Evolutionary conservation across 2,797 vertebrate genomes (phyloP).

Genomic region (Semaprochilodus insignis): DNA sequence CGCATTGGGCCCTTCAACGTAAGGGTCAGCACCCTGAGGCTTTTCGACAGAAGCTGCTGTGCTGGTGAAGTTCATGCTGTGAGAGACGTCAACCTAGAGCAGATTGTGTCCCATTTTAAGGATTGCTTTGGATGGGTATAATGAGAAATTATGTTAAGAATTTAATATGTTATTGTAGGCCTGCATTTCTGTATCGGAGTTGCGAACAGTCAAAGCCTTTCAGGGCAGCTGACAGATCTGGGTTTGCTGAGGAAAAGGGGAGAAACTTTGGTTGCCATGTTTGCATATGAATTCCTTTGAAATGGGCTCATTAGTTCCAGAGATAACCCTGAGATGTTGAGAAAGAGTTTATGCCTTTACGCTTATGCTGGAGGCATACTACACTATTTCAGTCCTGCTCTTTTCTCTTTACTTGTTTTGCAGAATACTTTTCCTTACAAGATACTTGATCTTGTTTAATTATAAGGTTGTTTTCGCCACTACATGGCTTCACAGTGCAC

Average conservation of each 20-base stretch:
- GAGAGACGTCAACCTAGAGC: neutral
- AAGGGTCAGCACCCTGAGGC: neutral
- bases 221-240: neutral
- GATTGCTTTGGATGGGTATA: no score
- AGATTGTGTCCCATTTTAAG: neutral
- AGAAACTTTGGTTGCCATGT: neutral
- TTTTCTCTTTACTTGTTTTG: neutral
- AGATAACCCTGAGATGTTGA: conserved; percentile 22
- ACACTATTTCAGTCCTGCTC: neutral
- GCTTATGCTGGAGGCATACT: neutral
- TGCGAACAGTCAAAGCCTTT: neutral
- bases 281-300: conserved; percentile 29
- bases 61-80: neutral
- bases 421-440: neutral
- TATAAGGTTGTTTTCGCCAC: neutral
- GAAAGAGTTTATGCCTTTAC: conserved; percentile 1
- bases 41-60: conserved; percentile 6
- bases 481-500: neutral
- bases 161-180: neutral
- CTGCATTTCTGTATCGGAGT: neutral
- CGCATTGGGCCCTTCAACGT: no score
- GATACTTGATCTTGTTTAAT: neutral
- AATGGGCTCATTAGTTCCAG: conserved; percentile 48
- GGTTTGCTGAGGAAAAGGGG: no score
- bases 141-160: neutral